Evolutionary conservation across 2,797 vertebrate genomes (phyloP), one percentile per base, ranked within the genome.

Genomic region (Danio kyathit): DNA sequence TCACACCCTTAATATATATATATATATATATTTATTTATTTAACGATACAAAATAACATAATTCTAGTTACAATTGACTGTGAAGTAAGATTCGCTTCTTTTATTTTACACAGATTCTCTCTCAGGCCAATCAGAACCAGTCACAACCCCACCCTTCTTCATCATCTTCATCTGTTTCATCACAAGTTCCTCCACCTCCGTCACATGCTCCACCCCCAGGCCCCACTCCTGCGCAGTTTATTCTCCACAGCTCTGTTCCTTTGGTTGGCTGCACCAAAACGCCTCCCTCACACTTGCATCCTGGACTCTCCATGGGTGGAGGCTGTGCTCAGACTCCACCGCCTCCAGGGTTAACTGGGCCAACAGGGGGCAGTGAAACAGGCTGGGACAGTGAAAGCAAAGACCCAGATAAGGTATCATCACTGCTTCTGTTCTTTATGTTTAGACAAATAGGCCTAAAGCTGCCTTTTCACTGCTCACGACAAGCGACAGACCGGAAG

Each of bases 161-260:
- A 2, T 87, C 92, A 4, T 95, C 95, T 0, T 89, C 94, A 6
- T 89, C 94, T 44, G 79, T 90, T 52, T 88, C 93, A 41, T 93
- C 92, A 43, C 94, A 91, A 81, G 91, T 94, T 66, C 94, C 95
- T 1, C 92, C 93, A 6, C 93, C 94, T 80, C 89, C 92, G 0
- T 88, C 94, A 17, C 89, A 95, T 4, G 92, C 93, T 40, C 93
- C 93, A 0, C 91, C 94, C 66, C 63, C 94, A 29, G 89, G 91
- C 29, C 86, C 94, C 9, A 93, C 88, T 82, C 91, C 92, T 12
- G 91, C 89, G 54, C 95, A 94, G 87, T 97, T 96, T 85, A 93
- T 96, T 76, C 96, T 96, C 66, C 96, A 96, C 29, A 83, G 94
- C 82, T 94, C 95, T 49, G 93, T 96, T 60, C 96, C 96, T 1